Evolutionary conservation across 2,113 vertebrate species (phyloP).

Genomic region (Plectropomus leopardus): DNA sequence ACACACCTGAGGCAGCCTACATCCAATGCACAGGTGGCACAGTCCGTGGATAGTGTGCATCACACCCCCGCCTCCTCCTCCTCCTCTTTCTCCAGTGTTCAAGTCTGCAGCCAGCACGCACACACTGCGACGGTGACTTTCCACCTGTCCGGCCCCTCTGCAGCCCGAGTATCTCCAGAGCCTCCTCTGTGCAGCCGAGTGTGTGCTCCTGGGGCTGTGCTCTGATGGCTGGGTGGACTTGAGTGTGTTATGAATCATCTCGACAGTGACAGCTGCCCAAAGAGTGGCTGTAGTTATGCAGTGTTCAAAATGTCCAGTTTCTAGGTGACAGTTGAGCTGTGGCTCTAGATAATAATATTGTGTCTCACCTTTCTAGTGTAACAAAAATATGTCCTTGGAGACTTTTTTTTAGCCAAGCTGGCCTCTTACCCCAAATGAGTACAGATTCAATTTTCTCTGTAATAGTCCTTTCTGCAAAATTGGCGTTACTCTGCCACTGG

Average conservation of each 20-base stretch:
- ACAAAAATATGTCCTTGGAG: conserved; percentile 37
- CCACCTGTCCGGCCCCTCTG: conserved; percentile 57
- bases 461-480: conserved; percentile 16
- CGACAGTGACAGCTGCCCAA: conserved; percentile 6
- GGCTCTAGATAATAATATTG: neutral
- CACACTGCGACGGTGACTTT: conserved; percentile 77
- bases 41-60: conserved; percentile 92
- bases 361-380: conserved; percentile 13
- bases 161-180: conserved; percentile 80
- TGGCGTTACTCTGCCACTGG: conserved; percentile 31
- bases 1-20: conserved; percentile 90
- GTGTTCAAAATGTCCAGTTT: neutral
- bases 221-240: conserved; percentile 65
- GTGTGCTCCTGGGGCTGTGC: conserved; percentile 68
- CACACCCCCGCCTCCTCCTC: conserved; percentile 71
- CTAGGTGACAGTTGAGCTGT: conserved; percentile 18
- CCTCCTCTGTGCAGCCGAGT: conserved; percentile 72
- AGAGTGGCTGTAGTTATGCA: neutral
- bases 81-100: conserved; percentile 57
- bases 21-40: conserved; percentile 92
- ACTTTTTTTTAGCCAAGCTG: conserved; percentile 19
- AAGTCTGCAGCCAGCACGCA: conserved; percentile 79
- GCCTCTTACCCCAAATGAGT: conserved; percentile 13
- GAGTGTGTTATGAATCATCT: conserved; percentile 82
- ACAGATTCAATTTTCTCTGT: conserved; percentile 25